phyloP scores from a whole-genome alignment of 2,888 invertebrate genomes.

The Ornithoptera alexandrae region DNA sequence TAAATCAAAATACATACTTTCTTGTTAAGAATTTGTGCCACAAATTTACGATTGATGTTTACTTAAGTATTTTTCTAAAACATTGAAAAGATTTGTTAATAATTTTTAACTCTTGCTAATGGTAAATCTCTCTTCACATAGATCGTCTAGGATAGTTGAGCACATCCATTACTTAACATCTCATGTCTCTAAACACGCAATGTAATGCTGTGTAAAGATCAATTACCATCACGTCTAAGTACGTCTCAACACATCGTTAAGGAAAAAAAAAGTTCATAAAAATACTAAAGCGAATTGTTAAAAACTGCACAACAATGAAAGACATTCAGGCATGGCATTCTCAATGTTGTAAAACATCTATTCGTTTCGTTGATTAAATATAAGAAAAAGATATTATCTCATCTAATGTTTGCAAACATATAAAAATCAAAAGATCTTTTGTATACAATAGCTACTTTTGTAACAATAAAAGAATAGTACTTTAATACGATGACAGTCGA shows the following conservation, averaged over 20 bases:
- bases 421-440: conserved; percentile 36
- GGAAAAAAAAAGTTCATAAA: too few species aligned
- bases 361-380: conserved; percentile 9
- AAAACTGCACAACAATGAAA: not conserved
- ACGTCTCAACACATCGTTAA: not conserved
- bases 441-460: conserved; percentile 13
- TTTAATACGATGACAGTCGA: conserved; percentile 39
- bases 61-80: too few species aligned
- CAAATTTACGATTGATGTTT: too few species aligned
- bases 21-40: too few species aligned
- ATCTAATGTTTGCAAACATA: conserved; percentile 51
- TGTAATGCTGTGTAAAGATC: not conserved
- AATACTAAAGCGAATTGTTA: not conserved
- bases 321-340: too few species aligned
- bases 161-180: too few species aligned
- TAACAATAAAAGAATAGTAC: conserved; percentile 19
- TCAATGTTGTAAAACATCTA: conserved; percentile 1
- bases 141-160: too few species aligned
- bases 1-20: not conserved
- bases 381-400: conserved; percentile 49
- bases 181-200: too few species aligned
- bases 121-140: too few species aligned
- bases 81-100: too few species aligned
- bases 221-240: not conserved
- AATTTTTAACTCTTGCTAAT: too few species aligned